Conservation (phyloP, 1,140 invertebrate genomes). For the Zaprionus kolodkinae region DNA sequence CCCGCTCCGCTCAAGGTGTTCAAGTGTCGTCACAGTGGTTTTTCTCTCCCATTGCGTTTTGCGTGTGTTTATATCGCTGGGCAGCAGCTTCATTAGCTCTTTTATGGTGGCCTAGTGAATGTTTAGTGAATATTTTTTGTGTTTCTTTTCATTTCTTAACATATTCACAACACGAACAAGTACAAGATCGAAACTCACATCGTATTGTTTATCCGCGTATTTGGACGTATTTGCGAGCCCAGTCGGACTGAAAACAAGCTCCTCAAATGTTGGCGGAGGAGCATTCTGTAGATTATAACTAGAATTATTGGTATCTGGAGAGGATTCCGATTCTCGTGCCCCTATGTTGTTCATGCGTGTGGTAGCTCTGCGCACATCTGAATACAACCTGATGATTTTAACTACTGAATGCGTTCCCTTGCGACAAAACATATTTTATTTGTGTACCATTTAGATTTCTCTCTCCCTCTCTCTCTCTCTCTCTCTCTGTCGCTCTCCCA, state of each 20-base stretch:
- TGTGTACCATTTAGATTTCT: background rate
- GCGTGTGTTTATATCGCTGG: conserved; percentile 87
- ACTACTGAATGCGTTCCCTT: conserved; percentile 7
- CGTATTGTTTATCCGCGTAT: conserved; percentile 12
- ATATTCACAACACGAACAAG: background rate
- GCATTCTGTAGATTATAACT: background rate
- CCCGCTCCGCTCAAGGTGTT: conserved; percentile 88
- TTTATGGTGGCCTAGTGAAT: conserved; percentile 87
- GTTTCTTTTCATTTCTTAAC: background rate
- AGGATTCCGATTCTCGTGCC: background rate
- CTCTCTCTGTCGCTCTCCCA: background rate
- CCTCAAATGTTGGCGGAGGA: conserved; percentile 14
- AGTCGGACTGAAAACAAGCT: conserved; percentile 51
- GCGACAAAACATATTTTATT: conserved; percentile 20
- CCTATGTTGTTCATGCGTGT: conserved; percentile 5
- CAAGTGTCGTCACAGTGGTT: conserved; percentile 84
- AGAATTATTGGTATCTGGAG: background rate
- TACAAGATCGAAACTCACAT: conserved; percentile 19
- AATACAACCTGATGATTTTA: background rate
- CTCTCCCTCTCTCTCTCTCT: background rate
- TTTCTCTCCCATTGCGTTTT: conserved; percentile 84
- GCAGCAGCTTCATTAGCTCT: conserved; percentile 89
- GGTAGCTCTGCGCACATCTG: conserved; percentile 2
- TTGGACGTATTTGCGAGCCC: background rate
- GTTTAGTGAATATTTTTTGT: background rate